A percentile compares a stretch with the other conserved stretches of the same genome.
phyloP scores from a whole-genome alignment of 2,113 vertebrate genomes.

The Eidolon helvum region DNA sequence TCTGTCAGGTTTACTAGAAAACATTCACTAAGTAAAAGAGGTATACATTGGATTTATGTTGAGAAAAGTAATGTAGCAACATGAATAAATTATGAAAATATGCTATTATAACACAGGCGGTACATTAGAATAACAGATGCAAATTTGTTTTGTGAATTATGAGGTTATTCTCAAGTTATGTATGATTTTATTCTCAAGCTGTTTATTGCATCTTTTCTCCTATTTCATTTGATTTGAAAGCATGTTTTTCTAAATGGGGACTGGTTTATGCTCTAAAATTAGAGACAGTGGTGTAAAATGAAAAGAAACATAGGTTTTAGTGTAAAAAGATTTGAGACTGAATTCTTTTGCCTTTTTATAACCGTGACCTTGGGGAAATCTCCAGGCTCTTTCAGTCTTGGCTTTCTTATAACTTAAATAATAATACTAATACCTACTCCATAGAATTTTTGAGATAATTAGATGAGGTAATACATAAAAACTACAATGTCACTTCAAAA shows the following conservation, averaged over 20 bases:
- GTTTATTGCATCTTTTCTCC: slow-evolving; percentile 54
- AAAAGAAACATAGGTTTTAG: neutral
- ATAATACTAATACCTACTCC: neutral
- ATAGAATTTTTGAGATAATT: neutral
- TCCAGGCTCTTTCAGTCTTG: neutral
- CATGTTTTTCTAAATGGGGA: slow-evolving; percentile 48
- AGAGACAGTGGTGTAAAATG: slow-evolving; percentile 47
- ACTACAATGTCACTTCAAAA: neutral
- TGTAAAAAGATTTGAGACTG: neutral
- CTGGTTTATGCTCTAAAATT: slow-evolving; percentile 59
- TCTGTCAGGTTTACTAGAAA: slow-evolving; percentile 36
- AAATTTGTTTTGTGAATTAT: slow-evolving; percentile 73
- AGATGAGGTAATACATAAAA: neutral
- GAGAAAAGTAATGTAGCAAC: slow-evolving; percentile 22
- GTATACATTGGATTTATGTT: slow-evolving; percentile 46
- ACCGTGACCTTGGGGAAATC: slow-evolving; percentile 31
- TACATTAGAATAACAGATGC: slow-evolving; percentile 67
- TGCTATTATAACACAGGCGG: slow-evolving; percentile 31
- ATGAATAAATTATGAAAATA: slow-evolving; percentile 74
- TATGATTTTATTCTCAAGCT: slow-evolving; percentile 69
- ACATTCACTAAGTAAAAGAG: slow-evolving; percentile 37
- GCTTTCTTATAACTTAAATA: neutral
- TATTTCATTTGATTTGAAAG: slow-evolving; percentile 69
- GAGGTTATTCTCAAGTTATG: slow-evolving; percentile 66
- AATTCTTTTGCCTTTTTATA: neutral